Evolutionary conservation across 2,113 vertebrate species (phyloP).

Genomic region (Stercorarius parasiticus): DNA sequence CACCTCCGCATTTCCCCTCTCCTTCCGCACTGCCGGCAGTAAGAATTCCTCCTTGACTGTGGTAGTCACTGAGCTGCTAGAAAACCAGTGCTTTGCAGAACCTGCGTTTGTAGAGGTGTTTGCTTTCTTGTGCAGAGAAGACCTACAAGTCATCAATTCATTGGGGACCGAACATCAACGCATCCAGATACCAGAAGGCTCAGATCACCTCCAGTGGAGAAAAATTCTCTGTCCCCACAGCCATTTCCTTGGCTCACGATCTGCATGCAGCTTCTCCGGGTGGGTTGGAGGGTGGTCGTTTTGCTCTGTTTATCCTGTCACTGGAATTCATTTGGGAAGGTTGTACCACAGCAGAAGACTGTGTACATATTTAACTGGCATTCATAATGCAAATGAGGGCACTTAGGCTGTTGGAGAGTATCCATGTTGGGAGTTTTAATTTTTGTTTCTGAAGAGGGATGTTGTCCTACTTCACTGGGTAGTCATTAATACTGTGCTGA

Average conservation of each 20-base stretch:
- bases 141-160: rapidly evolving
- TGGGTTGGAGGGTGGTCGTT: background rate
- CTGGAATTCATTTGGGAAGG: background rate
- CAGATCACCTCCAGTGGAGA: background rate
- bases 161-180: background rate
- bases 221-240: background rate
- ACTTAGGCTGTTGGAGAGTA: background rate
- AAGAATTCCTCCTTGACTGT: rapidly evolving
- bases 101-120: background rate
- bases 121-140: background rate
- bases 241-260: rapidly evolving
- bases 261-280: background rate
- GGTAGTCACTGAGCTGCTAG: background rate
- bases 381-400: background rate
- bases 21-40: background rate
- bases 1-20: background rate
- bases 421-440: background rate
- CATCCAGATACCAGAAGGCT: too few species aligned
- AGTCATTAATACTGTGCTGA: background rate
- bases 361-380: rapidly evolving
- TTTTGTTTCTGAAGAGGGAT: background rate
- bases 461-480: background rate
- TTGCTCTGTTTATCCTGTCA: rapidly evolving
- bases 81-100: background rate
- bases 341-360: background rate